A percentile compares a stretch with the other conserved stretches of the same genome.
phyloP scores from a whole-genome alignment of 2,888 invertebrate genomes.

The Hyppa rectilinea region DNA sequence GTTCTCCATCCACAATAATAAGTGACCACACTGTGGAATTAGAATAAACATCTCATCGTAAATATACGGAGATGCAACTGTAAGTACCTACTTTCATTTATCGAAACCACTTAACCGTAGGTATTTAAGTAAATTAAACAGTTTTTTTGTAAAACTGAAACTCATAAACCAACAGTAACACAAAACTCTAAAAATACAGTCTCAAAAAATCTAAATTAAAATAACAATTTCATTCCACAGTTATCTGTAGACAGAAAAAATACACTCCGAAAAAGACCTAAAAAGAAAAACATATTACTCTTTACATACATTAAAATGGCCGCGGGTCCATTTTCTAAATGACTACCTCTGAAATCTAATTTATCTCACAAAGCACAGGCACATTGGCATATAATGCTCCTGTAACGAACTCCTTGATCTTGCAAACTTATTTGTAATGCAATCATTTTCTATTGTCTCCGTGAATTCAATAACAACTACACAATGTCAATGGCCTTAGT shows the following conservation, averaged over 20 bases:
- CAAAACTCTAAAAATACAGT: conserved; percentile 4
- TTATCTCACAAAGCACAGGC: conserved; percentile 74
- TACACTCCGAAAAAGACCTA: conserved; percentile 26
- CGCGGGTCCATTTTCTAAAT: conserved; percentile 70
- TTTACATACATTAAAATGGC: conserved; percentile 56
- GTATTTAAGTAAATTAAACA: neutral
- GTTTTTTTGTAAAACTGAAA: neutral
- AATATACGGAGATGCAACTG: neutral
- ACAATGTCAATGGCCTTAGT: conserved; percentile 37
- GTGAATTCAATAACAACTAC: conserved; percentile 42
- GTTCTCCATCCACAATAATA: conserved; percentile 5
- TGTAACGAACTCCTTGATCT: conserved; percentile 70
- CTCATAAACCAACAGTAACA: neutral
- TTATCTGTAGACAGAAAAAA: conserved; percentile 26
- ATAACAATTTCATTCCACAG: conserved; percentile 1
- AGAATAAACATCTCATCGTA: neutral
- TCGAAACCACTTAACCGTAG: neutral
- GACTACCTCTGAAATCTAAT: conserved; percentile 75
- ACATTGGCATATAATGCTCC: conserved; percentile 79
- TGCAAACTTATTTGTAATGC: conserved; percentile 59
- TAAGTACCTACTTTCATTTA: conserved; percentile 26
- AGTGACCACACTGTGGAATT: neutral
- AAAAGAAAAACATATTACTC: conserved; percentile 61
- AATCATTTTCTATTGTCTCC: conserved; percentile 70
- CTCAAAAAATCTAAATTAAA: conserved; percentile 3